phyloP scores from a whole-genome alignment of 2,113 vertebrate species.

The Otus sunia region DNA sequence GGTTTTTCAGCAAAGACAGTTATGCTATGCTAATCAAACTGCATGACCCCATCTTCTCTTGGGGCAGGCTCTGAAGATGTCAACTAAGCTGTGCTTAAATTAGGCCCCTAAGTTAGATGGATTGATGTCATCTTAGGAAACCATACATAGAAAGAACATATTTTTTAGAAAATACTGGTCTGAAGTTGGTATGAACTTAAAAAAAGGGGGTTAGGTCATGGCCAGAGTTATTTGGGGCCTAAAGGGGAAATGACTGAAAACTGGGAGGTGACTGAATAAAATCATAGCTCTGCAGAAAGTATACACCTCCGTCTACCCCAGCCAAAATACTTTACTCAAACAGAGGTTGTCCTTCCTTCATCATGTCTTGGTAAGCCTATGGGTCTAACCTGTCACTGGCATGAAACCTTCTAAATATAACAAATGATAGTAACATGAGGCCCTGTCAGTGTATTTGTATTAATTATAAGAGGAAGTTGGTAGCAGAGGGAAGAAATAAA shows the following conservation, averaged over 20 bases:
- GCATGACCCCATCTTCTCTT: not conserved
- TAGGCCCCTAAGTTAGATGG: not conserved
- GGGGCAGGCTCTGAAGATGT: not conserved
- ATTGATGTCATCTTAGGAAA: not conserved
- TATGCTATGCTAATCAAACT: not conserved
- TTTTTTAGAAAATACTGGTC: not conserved
- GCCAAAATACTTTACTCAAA: not conserved
- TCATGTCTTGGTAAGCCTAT: not conserved
- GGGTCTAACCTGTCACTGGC: not conserved
- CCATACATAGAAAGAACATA: not conserved
- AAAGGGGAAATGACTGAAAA: not conserved
- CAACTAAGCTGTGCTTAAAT: not conserved
- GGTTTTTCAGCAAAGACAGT: not conserved
- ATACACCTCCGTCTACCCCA: not conserved
- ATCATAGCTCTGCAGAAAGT: not conserved
- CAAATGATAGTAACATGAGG: not conserved
- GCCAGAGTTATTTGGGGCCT: not conserved
- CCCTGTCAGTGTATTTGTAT: not conserved
- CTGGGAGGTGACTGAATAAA: not conserved
- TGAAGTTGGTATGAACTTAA: not conserved
- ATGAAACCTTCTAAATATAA: not conserved
- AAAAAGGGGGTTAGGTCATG: not conserved
- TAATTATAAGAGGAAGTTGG: not conserved
- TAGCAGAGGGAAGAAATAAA: not conserved
- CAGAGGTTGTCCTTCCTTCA: not conserved